Conservation (phyloP, 2,113 vertebrate species). For the Odocoileus virginianus region DNA sequence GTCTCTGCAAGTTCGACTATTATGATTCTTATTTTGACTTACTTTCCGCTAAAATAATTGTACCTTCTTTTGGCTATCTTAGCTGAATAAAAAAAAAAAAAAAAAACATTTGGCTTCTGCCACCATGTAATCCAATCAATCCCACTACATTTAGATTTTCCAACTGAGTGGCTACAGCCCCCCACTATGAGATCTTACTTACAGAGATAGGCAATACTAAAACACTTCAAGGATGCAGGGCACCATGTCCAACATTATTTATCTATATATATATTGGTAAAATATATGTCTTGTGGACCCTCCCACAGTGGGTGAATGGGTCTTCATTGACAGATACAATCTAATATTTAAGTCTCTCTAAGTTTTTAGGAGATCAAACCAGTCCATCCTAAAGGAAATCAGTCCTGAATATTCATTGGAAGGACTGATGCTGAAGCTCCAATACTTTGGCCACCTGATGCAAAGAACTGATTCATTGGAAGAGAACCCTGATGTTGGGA, state of each 20-base stretch:
- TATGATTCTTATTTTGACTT: not conserved
- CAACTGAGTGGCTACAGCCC: not conserved
- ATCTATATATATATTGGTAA: not conserved
- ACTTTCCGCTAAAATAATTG: not conserved
- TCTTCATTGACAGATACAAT: not conserved
- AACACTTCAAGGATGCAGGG: not conserved
- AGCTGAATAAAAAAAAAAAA: not conserved
- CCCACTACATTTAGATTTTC: not conserved
- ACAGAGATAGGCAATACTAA: not conserved
- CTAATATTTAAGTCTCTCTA: not conserved
- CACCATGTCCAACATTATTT: not conserved
- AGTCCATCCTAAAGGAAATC: not conserved
- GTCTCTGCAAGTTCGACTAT: not conserved
- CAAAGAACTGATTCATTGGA: not conserved
- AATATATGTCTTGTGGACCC: not conserved
- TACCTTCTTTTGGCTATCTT: not conserved
- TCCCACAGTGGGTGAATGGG: not conserved
- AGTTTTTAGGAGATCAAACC: not conserved
- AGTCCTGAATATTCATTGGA: not conserved
- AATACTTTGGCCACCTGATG: not conserved
- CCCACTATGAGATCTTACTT: not conserved
- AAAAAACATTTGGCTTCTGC: not conserved
- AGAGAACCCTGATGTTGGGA: not conserved
- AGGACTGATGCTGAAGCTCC: not conserved
- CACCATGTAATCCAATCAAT: not conserved